Percentiles rank a stretch among this genome's conserved stretches.
Evolutionary conservation across 2,113 vertebrate species (phyloP).

Genomic region (Mola mola): DNA sequence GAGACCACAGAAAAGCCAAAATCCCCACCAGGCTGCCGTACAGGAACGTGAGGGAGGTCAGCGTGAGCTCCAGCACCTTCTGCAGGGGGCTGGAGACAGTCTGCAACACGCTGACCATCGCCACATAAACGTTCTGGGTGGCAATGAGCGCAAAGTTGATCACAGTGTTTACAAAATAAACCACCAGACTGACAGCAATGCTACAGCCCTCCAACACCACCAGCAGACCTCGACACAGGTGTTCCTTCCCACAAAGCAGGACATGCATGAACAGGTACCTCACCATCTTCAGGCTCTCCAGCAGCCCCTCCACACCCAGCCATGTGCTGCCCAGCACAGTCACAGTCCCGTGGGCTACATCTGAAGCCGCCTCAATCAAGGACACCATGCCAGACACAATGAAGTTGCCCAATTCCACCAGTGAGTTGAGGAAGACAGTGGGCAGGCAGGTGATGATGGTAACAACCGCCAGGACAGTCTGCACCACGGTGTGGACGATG

Average conservation of each 20-base stretch:
- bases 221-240: constrained; percentile 84
- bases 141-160: constrained; percentile 90
- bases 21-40: constrained; percentile 88
- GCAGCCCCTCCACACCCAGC: constrained; percentile 79
- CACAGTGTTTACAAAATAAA: constrained; percentile 91
- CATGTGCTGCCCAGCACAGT: constrained; percentile 72
- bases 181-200: constrained; percentile 86
- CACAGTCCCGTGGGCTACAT: constrained; percentile 62
- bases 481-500: constrained; percentile 87
- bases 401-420: constrained; percentile 82
- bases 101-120: constrained; percentile 82
- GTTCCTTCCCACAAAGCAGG: constrained; percentile 84
- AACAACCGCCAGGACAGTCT: constrained; percentile 79
- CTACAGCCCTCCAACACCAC: constrained; percentile 83
- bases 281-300: constrained; percentile 89
- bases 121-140: constrained; percentile 85
- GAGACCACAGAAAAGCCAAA: constrained; percentile 90
- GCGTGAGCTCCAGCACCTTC: constrained; percentile 81
- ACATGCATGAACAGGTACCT: constrained; percentile 88
- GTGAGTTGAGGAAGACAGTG: constrained; percentile 68
- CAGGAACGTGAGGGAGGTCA: constrained; percentile 84
- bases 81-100: constrained; percentile 80
- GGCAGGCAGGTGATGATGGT: constrained; percentile 84
- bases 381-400: constrained; percentile 72
- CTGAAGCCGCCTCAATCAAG: constrained; percentile 66